These are phyloP conservation scores for Drosophila ezoana DNA, from an alignment of 2,888 invertebrate genomes.

Conservation along the genomic window DNA sequence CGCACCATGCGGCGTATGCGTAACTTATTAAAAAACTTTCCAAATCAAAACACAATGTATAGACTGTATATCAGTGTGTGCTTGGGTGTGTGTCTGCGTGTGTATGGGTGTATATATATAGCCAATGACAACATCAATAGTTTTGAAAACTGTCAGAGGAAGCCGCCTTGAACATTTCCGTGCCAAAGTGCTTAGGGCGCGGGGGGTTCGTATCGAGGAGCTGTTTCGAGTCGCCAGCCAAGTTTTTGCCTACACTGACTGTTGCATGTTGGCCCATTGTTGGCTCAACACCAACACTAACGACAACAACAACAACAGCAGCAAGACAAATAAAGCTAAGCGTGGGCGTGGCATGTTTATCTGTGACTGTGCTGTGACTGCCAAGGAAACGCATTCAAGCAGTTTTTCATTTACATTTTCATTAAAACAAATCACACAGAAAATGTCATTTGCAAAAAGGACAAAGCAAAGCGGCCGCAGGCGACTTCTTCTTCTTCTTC, in stretches of 20 bases:
- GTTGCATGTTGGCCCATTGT: slow-evolving; percentile 65
- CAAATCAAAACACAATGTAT: slow-evolving; percentile 69
- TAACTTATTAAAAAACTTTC: slow-evolving; percentile 73
- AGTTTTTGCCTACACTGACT: slow-evolving; percentile 58
- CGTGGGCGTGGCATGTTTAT: slow-evolving; percentile 65
- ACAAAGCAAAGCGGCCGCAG: slow-evolving; percentile 65
- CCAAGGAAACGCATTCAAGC: slow-evolving; percentile 77
- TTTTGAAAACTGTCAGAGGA: slow-evolving; percentile 76
- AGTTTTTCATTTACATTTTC: slow-evolving; percentile 71
- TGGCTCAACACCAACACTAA: slow-evolving; percentile 48
- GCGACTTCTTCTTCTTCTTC: slow-evolving; percentile 30
- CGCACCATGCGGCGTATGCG: slow-evolving; percentile 47
- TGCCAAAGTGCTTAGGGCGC: slow-evolving; percentile 60
- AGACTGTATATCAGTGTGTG: neutral
- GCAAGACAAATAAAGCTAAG: slow-evolving; percentile 30
- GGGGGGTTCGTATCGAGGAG: slow-evolving; percentile 1
- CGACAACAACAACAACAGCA: slow-evolving; percentile 30
- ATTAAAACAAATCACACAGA: slow-evolving; percentile 77
- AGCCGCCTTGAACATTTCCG: slow-evolving; percentile 75
- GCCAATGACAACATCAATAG: slow-evolving; percentile 77
- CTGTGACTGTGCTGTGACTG: slow-evolving; percentile 49
- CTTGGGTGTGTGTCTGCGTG: neutral
- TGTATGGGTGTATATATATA: slow-evolving; percentile 20
- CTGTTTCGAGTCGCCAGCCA: slow-evolving; percentile 44
- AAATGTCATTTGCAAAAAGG: slow-evolving; percentile 74